Percentiles rank a stretch among this genome's conserved stretches.
Evolutionary conservation across 1,140 invertebrate species (phyloP).

Genomic region (Spodoptera frugiperda): DNA sequence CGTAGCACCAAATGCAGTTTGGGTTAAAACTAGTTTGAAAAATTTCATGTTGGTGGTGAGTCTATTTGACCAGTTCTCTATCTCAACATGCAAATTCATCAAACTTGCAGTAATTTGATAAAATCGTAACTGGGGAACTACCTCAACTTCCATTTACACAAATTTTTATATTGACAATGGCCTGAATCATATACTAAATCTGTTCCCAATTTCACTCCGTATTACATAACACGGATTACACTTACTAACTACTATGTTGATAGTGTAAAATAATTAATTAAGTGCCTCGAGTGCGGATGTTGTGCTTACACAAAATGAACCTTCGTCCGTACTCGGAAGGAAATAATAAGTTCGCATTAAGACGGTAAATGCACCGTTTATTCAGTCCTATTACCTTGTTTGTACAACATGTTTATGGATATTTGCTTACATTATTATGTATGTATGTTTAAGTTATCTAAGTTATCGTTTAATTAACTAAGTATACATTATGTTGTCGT

Average conservation of each 20-base stretch:
- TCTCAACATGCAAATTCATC: too few species aligned
- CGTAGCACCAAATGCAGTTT: neutral
- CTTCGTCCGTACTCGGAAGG: slow-evolving; percentile 1
- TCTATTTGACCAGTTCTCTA: too few species aligned
- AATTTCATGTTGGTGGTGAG: too few species aligned
- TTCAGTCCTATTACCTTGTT: slow-evolving; percentile 10
- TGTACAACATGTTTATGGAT: neutral
- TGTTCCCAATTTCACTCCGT: neutral
- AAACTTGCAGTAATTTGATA: too few species aligned
- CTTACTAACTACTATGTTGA: neutral
- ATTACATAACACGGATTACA: neutral
- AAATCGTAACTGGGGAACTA: too few species aligned
- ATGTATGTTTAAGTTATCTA: neutral
- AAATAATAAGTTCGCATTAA: slow-evolving; percentile 24
- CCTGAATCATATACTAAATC: too few species aligned
- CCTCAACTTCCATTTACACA: too few species aligned
- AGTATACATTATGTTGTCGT: neutral
- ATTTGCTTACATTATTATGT: neutral
- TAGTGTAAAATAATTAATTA: slow-evolving; percentile 2
- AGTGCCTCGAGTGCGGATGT: neutral
- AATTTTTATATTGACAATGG: too few species aligned
- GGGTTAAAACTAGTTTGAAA: neutral
- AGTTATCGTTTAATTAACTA: neutral
- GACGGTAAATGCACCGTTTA: slow-evolving; percentile 26
- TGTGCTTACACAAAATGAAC: slow-evolving; percentile 11